Conservation (phyloP, 1,140 invertebrate genomes). For the Cotesia vestalis region DNA sequence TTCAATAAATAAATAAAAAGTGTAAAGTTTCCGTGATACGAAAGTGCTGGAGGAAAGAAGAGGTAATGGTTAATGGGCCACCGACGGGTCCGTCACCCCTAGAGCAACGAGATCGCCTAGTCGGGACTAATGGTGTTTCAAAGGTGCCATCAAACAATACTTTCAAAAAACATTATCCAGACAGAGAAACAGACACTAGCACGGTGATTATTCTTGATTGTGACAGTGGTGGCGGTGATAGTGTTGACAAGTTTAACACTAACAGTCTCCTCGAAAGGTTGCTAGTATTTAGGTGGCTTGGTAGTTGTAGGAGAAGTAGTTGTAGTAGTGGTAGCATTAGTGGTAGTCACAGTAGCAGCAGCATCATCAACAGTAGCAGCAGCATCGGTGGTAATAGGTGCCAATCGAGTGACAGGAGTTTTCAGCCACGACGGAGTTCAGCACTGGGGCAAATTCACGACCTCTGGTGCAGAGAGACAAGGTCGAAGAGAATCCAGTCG, state of each 20-base stretch:
- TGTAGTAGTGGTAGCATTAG: no score
- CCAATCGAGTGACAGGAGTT: slow-evolving; percentile 21
- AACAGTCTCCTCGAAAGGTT: slow-evolving; percentile 4
- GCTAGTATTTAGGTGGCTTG: not conserved
- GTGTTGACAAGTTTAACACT: slow-evolving; percentile 38
- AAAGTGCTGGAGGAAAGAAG: slow-evolving; percentile 34
- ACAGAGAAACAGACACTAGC: slow-evolving; percentile 40
- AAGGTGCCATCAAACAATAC: slow-evolving; percentile 11
- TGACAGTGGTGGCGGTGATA: slow-evolving; percentile 45
- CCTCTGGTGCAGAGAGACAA: slow-evolving; percentile 63
- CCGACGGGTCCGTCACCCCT: slow-evolving; percentile 30
- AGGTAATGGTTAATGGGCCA: slow-evolving; percentile 44
- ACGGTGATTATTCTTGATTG: slow-evolving; percentile 54
- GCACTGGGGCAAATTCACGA: slow-evolving; percentile 61
- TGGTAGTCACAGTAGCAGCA: not conserved
- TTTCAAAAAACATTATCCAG: slow-evolving; percentile 25
- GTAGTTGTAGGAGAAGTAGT: no score
- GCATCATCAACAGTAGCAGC: not conserved
- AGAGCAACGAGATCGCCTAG: slow-evolving; percentile 27
- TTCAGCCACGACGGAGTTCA: slow-evolving; percentile 62
- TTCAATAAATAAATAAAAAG: slow-evolving; percentile 20
- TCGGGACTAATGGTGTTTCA: slow-evolving; percentile 37
- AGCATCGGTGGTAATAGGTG: slow-evolving; percentile 10
- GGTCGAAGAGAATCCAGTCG: slow-evolving; percentile 43
- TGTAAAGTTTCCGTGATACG: slow-evolving; percentile 29